Percentiles rank a stretch among this genome's conserved stretches.
phyloP scores from a whole-genome alignment of 1,140 invertebrate species.

The Drosophila nigrodunni region DNA sequence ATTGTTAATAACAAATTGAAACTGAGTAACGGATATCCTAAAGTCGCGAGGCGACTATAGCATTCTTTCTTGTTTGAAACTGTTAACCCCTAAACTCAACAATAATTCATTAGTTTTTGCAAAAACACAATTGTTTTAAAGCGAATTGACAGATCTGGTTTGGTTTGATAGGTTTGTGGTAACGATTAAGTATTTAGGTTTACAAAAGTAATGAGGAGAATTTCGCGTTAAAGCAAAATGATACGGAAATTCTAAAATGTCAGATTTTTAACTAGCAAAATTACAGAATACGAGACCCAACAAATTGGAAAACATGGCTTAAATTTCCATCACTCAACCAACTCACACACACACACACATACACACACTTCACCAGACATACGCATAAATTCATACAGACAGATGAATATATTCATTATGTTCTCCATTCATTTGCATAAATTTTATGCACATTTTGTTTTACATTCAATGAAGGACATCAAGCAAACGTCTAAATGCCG shows the following conservation, averaged over 20 bases:
- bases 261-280: too few species aligned
- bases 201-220: too few species aligned
- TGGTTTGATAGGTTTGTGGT: neutral
- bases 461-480: constrained; percentile 23
- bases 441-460: constrained; percentile 44
- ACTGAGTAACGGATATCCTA: too few species aligned
- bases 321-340: neutral
- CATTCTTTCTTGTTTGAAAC: too few species aligned
- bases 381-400: neutral
- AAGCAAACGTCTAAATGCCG: constrained; percentile 29
- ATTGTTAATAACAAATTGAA: too few species aligned
- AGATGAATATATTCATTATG: constrained; percentile 38
- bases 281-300: too few species aligned
- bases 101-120: constrained; percentile 3
- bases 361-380: neutral
- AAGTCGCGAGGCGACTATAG: too few species aligned
- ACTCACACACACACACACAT: neutral
- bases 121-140: neutral
- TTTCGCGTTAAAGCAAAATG: too few species aligned
- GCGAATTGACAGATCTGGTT: neutral
- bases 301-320: too few species aligned
- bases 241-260: too few species aligned
- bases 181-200: too few species aligned
- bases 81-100: neutral
- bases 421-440: constrained; percentile 44